These are phyloP conservation scores for Masticophis lateralis DNA, from an alignment of 2,797 vertebrate species.

Conservation along the genomic window DNA sequence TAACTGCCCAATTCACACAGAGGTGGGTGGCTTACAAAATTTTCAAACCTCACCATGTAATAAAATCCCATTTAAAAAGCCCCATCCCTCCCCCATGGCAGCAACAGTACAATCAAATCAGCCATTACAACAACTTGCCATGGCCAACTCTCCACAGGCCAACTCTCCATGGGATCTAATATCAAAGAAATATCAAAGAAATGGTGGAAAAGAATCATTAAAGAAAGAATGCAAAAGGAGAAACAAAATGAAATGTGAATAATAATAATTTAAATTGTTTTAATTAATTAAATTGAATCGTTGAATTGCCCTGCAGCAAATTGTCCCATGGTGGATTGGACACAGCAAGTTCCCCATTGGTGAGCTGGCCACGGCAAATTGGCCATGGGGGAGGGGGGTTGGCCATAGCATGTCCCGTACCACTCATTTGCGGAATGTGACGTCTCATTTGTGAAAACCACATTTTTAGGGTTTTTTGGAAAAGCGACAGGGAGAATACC, in stretches of 20 bases:
- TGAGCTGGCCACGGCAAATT: too few relatives aligned
- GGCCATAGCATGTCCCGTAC: background rate
- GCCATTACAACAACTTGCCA: background rate
- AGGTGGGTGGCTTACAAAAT: background rate
- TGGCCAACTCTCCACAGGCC: too few relatives aligned
- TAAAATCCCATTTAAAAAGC: background rate
- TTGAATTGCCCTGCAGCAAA: background rate
- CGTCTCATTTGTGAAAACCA: too few relatives aligned
- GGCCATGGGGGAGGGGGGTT: too few relatives aligned
- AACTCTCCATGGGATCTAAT: background rate
- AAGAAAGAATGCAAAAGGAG: background rate
- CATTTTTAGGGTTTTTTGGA: too few relatives aligned
- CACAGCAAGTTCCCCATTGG: too few relatives aligned
- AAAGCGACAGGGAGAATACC: background rate
- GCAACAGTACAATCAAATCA: background rate
- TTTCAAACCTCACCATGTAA: background rate
- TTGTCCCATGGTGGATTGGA: background rate
- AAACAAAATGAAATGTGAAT: background rate
- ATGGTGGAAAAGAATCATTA: background rate
- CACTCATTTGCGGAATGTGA: background rate
- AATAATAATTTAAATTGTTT: background rate
- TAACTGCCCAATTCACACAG: background rate
- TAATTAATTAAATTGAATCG: background rate
- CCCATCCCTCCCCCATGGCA: background rate
- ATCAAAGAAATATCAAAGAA: background rate